phyloP scores from a whole-genome alignment of 2,797 vertebrate genomes.

The Cirrhinus mrigala region DNA sequence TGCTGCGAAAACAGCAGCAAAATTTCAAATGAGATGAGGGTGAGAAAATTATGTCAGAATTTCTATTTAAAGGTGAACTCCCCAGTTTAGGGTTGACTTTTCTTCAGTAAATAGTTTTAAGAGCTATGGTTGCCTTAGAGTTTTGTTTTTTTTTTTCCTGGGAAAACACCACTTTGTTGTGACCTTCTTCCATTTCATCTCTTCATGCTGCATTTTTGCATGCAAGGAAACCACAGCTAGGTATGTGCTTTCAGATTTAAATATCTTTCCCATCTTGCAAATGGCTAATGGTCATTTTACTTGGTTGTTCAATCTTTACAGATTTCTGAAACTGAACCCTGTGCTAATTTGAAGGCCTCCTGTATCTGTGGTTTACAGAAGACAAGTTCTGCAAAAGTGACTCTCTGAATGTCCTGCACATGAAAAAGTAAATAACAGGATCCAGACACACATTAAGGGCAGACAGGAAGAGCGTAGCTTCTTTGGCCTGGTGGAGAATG shows the following conservation, averaged over 20 bases:
- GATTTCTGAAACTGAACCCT: slow-evolving; percentile 68
- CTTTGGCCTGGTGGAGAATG: slow-evolving; percentile 80
- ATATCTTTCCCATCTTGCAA: neutral
- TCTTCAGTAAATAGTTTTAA: too few species aligned
- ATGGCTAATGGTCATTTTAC: neutral
- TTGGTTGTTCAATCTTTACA: slow-evolving; percentile 50
- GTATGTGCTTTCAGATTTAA: neutral
- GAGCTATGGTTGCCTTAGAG: too few species aligned
- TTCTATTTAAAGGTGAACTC: too few species aligned
- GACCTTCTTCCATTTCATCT: neutral
- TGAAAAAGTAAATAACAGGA: slow-evolving; percentile 82
- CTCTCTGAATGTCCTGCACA: slow-evolving; percentile 74
- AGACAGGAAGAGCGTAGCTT: slow-evolving; percentile 78
- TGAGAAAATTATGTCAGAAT: too few species aligned
- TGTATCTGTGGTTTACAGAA: neutral
- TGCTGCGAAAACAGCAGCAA: too few species aligned
- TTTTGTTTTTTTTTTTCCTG: too few species aligned
- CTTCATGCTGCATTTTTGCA: neutral
- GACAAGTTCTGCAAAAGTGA: slow-evolving; percentile 72
- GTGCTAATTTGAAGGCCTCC: slow-evolving; percentile 59
- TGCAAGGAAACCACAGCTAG: neutral
- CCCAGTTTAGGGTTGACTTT: too few species aligned
- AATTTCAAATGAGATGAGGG: too few species aligned
- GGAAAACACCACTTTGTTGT: neutral
- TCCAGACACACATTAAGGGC: slow-evolving; percentile 86